Evolutionary conservation across 2,888 invertebrate species (phyloP), one percentile per base, ranked within the genome.

Genomic region (Mesorhabditis belari): DNA sequence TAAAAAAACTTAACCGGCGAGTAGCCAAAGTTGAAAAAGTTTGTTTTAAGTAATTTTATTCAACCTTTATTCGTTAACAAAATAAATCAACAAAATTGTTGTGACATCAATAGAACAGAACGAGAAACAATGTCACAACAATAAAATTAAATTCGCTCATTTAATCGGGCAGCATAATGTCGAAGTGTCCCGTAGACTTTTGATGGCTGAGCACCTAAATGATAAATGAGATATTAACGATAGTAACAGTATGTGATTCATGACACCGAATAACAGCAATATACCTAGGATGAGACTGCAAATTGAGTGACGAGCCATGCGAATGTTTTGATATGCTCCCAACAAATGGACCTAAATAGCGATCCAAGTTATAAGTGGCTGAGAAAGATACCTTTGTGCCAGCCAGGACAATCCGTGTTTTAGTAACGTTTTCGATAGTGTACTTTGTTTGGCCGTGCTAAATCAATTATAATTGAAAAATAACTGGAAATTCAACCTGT

Each of bases 401-500:
- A 17, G 19, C 24, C 57, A 21, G 26, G 68, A 67, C 71, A 24
- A 99, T 94, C 81, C 98, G 87, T 0, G 96, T 96, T 85, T 94
- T 95, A 0, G 96, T 98, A 0, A 91, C 92, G 83, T 99, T 99
- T 85, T 99, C 98, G 77, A 99, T 96, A 0, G 95, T 94, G 81
- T 90, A 94, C 82, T 95, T 96, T 1, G 95, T 99, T 65, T 71
- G 65, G 49, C 73, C 73, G 59, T 25, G 95, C 95, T 35, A 2
- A n/a, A 35, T 17, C n/a, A 17, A 17, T 35, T 35, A 35, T 2
- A 35, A 17, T 17, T 17, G n/a, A n/a, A 35, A 17, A 35, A 17
- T 17, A 51, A 54, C n/a, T 25, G 1, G 21, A 35, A 17, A 55
- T n/a, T n/a, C 19, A 5, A 35, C 91, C 85, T 96, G 95, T 1